These are phyloP conservation scores for Colius striatus DNA, from an alignment of 2,113 vertebrate species.

Conservation along the genomic window DNA sequence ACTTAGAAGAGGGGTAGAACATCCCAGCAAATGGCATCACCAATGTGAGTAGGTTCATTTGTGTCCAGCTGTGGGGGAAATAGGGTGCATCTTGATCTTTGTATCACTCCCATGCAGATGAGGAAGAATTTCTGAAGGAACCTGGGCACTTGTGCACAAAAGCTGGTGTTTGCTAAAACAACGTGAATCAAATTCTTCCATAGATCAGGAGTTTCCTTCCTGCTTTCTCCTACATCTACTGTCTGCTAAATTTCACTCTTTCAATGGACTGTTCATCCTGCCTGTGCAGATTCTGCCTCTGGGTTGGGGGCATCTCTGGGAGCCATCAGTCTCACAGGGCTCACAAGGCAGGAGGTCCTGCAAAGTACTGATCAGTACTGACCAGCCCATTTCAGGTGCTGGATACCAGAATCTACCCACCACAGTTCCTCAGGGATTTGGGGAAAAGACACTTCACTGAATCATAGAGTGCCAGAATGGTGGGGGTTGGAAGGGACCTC, in stretches of 20 bases:
- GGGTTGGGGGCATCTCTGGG: not conserved
- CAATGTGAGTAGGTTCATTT: not conserved
- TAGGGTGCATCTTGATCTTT: not conserved
- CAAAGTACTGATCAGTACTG: not conserved
- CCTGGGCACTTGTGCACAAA: not conserved
- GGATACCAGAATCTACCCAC: not conserved
- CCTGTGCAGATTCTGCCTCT: not conserved
- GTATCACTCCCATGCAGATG: not conserved
- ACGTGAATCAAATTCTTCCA: not conserved
- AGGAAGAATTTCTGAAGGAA: not conserved
- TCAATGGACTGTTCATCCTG: not conserved
- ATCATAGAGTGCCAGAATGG: too few relatives aligned
- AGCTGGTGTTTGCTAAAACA: not conserved
- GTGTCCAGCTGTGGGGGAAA: not conserved
- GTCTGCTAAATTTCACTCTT: not conserved
- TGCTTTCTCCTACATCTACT: not conserved
- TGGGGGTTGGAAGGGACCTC: too few relatives aligned
- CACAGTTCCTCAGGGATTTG: fast-evolving
- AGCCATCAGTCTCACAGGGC: not conserved
- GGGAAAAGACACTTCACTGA: not conserved
- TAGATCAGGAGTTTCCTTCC: not conserved
- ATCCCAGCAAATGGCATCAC: not conserved
- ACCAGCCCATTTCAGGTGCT: not conserved
- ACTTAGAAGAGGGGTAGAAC: not conserved
- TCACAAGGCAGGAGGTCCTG: not conserved